Evolutionary conservation across 1,140 invertebrate genomes (phyloP), one percentile per base, ranked within the genome.

Genomic region (Mercenaria mercenaria): DNA sequence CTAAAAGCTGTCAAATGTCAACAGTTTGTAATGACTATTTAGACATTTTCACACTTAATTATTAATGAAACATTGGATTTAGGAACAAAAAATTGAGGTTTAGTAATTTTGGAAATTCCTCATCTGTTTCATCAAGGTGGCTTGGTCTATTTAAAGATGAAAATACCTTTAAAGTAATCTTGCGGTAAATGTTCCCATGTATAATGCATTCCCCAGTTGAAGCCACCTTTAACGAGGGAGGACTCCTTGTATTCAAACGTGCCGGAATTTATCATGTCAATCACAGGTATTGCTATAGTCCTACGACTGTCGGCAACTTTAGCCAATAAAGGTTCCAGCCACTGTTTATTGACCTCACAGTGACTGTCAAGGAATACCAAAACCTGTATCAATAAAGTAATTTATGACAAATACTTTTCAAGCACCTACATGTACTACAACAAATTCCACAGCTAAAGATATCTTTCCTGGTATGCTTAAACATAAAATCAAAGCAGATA

Each of bases 361-460:
- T 99, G 99, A 69, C 98, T 99, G 96, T 99, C 99, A 77, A 99
- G 97, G 96, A 99, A 99, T n/a, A 99, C 99, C 41, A 99, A 96
- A 0, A 99, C 98, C 96, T 99, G 98, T n/a, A n/a, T n/a, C n/a
- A n/a, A n/a, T n/a, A 67, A 92, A 89, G 11, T 59, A 18, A 59
- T 8, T 8, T 47, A 47, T 47, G 43, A n/a, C n/a, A n/a, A n/a
- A n/a, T n/a, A n/a, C n/a, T n/a, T n/a, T n/a, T n/a, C n/a, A n/a
- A n/a, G n/a, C n/a, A n/a, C n/a, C n/a, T n/a, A n/a, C n/a, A n/a
- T n/a, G n/a, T n/a, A n/a, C n/a, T n/a, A n/a, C n/a, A n/a, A n/a
- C n/a, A n/a, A n/a, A n/a, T n/a, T n/a, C n/a, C n/a, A n/a, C n/a
- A n/a, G n/a, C n/a, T n/a, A n/a, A n/a, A n/a, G n/a, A n/a, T n/a